Conservation (phyloP, 2,113 vertebrate genomes). For the Strix aluco region DNA sequence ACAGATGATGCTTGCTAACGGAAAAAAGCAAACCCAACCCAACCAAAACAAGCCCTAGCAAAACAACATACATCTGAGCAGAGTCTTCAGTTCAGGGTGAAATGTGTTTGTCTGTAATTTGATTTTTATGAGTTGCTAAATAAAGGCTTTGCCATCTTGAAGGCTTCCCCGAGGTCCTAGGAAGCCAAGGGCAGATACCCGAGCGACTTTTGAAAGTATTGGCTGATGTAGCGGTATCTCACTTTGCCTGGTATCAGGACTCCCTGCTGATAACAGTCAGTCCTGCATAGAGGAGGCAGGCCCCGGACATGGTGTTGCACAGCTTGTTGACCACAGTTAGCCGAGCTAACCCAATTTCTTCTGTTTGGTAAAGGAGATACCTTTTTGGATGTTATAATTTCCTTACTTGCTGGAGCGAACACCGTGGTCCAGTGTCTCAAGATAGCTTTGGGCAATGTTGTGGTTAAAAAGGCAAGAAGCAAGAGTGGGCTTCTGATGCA, state of each 20-base stretch:
- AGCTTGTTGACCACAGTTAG: neutral
- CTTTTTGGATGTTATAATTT: neutral
- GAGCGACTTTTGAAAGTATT: neutral
- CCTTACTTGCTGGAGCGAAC: neutral
- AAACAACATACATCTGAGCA: neutral
- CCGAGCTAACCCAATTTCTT: neutral
- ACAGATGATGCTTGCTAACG: neutral
- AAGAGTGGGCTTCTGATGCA: neutral
- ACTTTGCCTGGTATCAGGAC: neutral
- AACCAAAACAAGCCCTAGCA: neutral
- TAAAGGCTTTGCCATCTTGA: neutral
- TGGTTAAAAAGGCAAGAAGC: neutral
- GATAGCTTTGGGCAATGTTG: neutral
- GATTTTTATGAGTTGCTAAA: neutral
- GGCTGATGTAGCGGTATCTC: neutral
- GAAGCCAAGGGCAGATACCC: neutral
- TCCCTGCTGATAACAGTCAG: neutral
- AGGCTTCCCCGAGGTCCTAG: neutral
- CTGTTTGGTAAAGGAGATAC: neutral
- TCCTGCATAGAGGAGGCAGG: neutral
- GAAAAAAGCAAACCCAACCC: neutral
- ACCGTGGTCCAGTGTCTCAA: fast-evolving
- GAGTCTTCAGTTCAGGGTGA: neutral
- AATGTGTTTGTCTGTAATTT: neutral
- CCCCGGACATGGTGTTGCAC: neutral